Percentiles rank a stretch among this genome's conserved stretches.
These are phyloP conservation scores for Callaeas wilsoni DNA, from an alignment of 2,113 vertebrate species.

Conservation along the genomic window DNA sequence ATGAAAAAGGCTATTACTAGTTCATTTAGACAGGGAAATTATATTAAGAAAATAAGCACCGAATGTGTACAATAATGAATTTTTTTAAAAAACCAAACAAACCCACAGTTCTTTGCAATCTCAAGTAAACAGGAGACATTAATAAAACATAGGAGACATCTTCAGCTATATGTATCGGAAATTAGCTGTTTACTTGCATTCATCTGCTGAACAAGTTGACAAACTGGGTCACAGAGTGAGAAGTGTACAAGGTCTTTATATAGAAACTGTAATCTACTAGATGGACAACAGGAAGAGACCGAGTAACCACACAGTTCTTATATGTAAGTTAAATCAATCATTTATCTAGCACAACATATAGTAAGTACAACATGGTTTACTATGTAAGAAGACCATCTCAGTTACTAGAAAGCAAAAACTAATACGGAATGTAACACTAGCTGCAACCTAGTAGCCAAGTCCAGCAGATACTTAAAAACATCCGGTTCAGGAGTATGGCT, in stretches of 20 bases:
- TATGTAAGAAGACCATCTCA: background rate
- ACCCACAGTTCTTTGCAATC: background rate
- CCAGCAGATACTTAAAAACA: background rate
- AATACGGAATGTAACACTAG: background rate
- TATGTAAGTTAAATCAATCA: background rate
- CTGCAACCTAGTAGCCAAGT: background rate
- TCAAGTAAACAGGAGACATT: background rate
- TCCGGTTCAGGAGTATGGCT: accelerated
- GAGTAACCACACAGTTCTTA: background rate
- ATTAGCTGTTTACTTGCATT: background rate
- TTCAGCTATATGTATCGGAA: background rate
- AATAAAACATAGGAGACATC: background rate
- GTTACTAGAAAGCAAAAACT: background rate
- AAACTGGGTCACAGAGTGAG: background rate
- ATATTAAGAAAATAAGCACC: background rate
- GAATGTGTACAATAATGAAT: background rate
- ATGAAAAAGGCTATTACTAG: background rate
- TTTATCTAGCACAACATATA: background rate
- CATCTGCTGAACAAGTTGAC: background rate
- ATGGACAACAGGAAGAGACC: no score
- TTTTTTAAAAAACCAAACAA: background rate
- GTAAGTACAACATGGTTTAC: background rate
- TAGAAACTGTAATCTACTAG: background rate
- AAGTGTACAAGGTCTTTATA: background rate
- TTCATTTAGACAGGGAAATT: background rate